Evolutionary conservation across 2,888 invertebrate species (phyloP), one percentile per base, ranked within the genome.

Genomic region (Drosophila mettleri): DNA sequence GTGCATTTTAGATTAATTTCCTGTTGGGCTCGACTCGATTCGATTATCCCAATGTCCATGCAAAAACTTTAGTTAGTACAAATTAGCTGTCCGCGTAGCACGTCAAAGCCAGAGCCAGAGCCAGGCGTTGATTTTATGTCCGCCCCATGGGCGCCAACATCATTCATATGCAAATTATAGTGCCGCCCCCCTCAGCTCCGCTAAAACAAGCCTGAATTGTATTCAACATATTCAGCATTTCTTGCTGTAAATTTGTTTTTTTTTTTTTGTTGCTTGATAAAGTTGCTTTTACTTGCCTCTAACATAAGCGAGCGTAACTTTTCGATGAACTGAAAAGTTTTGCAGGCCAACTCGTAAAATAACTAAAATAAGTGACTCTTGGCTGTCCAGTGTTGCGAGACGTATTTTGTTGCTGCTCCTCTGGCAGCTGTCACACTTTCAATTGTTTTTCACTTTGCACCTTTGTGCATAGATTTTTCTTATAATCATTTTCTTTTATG

Each of bases 101-200:
- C 24, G 59, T 64, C 59, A 57, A 45, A 57, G 45, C 38, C 51
- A 51, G 45, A 51, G 10, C 39, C 52, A 43, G 39, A 60, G 46
- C 65, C 61, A 41, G 60, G 38, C 58, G 29, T 54, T 34, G 51
- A 65, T 51, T 54, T 60, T 7, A 18, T 60, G 72, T n/a, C 43
- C 48, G 31, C 10, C 31, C 34, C 34, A 6, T 0, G 24, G 16
- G 66, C 39, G 29, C 12, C 8, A 38, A 57, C 33, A 24, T 53
- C 51, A 74, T 74, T 78, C 68, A 74, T 68, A 78, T 74, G 74
- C 78, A 74, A 74, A 74, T 74, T 74, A 20, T 22, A 29, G 14
- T 59, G 45, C 38, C 46, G 31, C 20, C 22, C 31, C n/a, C n/a
- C n/a, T n/a, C n/a, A n/a, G n/a, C n/a, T n/a, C n/a, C n/a, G n/a